Base-by-base conservation (phyloP, 2,888 invertebrate genomes). In the Plebejus argus region DNA sequence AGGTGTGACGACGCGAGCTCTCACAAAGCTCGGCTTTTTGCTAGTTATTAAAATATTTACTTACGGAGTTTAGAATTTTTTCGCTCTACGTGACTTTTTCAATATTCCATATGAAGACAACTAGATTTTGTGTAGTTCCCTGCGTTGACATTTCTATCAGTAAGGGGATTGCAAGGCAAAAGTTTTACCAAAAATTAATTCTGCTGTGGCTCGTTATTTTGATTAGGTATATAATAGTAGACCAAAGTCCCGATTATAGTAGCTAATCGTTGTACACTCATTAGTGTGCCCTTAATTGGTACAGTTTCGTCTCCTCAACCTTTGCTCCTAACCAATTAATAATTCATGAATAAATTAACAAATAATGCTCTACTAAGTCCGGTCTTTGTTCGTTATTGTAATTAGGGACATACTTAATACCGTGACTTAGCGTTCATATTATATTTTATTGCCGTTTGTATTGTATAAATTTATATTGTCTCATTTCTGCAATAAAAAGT, bases 271-370 rank as follows among this genome's bases (percentile, higher is more conserved):
- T 18, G 15, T 66, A 28, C 20, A n/a, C n/a, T n/a, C n/a, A 8
- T 66, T 66, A 53, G 66, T 66, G 23, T 66, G 66, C 28, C 66
- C 66, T 66, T 66, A 66, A 66, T 66, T 66, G 66, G 28, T 33
- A 66, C 18, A 66, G 66, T 66, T 66, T 66, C 28, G 18, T 66
- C 66, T 28, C 66, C 66, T 66, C 66, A 66, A 66, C 66, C 74
- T 74, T 74, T 74, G 74, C 20, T 74, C 74, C 45, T 49, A 8
- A 7, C 18, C 53, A 74, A 74, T 74, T 74, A 74, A 74, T 74
- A 28, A 74, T 74, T 74, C 74, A 74, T 49, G 23, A 74, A 74
- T 74, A 74, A 74, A 74, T 74, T 74, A 74, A 49, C 74, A 74
- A 74, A 74, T 74, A 71, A 66, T 66, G 66, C 28, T 66, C 66